Evolutionary conservation across 2,888 invertebrate genomes (phyloP).

Genomic region (Nemapogon koenigi): DNA sequence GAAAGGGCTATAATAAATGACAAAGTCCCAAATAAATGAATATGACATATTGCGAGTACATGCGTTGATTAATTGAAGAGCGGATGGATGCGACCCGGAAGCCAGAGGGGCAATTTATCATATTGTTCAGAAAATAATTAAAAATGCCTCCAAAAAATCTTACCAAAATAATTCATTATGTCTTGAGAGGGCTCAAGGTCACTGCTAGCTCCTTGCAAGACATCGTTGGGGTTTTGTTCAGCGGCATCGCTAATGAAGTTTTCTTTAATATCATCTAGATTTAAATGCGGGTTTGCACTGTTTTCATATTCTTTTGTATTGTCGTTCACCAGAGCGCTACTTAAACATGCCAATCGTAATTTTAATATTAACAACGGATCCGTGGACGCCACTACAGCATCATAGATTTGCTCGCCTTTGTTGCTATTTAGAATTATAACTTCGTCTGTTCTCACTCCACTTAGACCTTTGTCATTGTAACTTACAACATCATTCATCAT

Average conservation of each 20-base stretch:
- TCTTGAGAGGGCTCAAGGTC: constrained; percentile 22
- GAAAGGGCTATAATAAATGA: no score
- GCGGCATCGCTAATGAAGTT: constrained; percentile 20
- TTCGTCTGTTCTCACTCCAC: constrained; percentile 28
- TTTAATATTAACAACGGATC: constrained; percentile 43
- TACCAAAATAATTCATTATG: constrained; percentile 23
- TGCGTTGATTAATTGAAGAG: no score
- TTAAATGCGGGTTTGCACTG: constrained; percentile 14
- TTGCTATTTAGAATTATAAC: constrained; percentile 24
- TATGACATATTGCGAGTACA: no score
- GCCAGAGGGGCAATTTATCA: no score
- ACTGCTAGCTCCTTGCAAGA: constrained; percentile 34
- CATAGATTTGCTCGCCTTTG: constrained; percentile 22
- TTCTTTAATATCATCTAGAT: constrained; percentile 20
- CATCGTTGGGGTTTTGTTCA: constrained; percentile 25
- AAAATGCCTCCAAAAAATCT: no score
- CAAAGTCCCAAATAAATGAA: no score
- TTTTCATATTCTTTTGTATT: constrained; percentile 21
- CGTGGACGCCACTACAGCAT: constrained; percentile 26
- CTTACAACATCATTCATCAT: constrained; percentile 1
- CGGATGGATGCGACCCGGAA: no score
- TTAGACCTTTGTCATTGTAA: constrained; percentile 5
- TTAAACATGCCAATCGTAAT: constrained; percentile 39
- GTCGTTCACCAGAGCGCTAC: constrained; percentile 22
- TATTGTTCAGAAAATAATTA: no score